Percentiles rank a stretch among this genome's conserved stretches.
These are phyloP conservation scores for Holothuria scabra DNA, from an alignment of 53 echinoderm and acorn worm species.

Conservation along the genomic window DNA sequence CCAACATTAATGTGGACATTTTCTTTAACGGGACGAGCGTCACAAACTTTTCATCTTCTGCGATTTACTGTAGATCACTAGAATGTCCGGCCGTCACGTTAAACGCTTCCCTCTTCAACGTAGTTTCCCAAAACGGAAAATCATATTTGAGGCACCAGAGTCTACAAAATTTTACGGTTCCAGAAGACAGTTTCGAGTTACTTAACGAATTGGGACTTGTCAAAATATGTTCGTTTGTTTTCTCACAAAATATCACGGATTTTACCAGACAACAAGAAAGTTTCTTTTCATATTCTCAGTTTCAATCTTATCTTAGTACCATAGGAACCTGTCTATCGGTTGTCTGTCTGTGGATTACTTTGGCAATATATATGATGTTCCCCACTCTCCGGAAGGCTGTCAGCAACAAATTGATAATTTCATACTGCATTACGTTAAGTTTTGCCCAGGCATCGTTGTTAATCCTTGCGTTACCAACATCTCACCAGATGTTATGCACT, in stretches of 20 bases:
- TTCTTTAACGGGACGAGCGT: neutral
- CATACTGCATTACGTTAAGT: constrained; percentile 1
- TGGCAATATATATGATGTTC: neutral
- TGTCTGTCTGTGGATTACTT: constrained; percentile 10
- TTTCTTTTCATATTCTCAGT: neutral
- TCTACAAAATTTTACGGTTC: neutral
- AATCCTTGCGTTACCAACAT: constrained; percentile 19
- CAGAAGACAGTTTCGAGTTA: neutral
- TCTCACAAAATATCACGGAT: neutral
- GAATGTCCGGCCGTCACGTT: neutral
- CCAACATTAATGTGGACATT: neutral
- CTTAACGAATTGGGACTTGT: neutral
- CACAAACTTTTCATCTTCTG: neutral
- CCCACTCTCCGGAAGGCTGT: constrained; percentile 7
- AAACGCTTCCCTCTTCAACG: neutral
- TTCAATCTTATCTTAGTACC: neutral
- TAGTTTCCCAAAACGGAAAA: neutral
- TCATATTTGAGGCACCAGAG: neutral
- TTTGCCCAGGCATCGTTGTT: neutral
- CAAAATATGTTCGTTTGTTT: neutral
- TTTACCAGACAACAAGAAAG: neutral
- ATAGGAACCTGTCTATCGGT: constrained; percentile 5
- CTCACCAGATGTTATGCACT: neutral
- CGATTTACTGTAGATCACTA: neutral
- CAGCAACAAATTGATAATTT: constrained; percentile 3